phyloP scores from a whole-genome alignment of 2,113 vertebrate genomes.

The Otolemur garnettii region DNA sequence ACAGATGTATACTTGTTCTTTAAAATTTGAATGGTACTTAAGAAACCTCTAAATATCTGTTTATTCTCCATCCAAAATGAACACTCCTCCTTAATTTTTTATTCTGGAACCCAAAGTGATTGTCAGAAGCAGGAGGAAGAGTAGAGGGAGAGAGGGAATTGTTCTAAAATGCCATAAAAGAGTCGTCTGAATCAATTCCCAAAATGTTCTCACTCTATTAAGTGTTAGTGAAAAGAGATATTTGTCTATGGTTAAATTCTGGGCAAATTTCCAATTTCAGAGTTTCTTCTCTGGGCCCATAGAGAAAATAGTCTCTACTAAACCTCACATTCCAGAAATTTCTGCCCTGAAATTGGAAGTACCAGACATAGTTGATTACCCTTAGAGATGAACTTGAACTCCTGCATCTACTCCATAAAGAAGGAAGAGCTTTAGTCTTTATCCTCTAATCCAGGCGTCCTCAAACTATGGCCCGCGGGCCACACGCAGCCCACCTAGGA shows the following conservation, averaged over 20 bases:
- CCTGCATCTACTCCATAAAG: slow-evolving; percentile 7
- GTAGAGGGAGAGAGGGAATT: neutral
- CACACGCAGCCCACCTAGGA: too few species aligned
- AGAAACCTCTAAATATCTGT: slow-evolving; percentile 34
- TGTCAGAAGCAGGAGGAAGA: neutral
- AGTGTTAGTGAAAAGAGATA: slow-evolving; percentile 30
- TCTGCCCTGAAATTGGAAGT: neutral
- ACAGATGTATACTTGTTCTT: neutral
- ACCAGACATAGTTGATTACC: neutral
- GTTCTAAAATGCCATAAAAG: slow-evolving; percentile 60
- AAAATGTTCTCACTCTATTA: slow-evolving; percentile 49
- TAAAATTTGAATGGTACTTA: slow-evolving; percentile 24
- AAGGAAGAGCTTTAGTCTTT: slow-evolving; percentile 22
- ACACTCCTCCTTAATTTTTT: slow-evolving; percentile 45
- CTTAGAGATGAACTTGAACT: slow-evolving; percentile 27
- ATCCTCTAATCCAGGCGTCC: neutral
- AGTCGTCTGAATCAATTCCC: slow-evolving; percentile 30
- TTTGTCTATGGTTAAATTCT: slow-evolving; percentile 39
- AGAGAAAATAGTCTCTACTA: slow-evolving; percentile 34
- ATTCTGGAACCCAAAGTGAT: slow-evolving; percentile 22
- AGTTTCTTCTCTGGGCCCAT: neutral
- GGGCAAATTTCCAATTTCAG: slow-evolving; percentile 12
- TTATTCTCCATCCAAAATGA: slow-evolving; percentile 40
- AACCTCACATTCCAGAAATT: slow-evolving; percentile 41
- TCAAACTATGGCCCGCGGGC: too few species aligned